phyloP scores from a whole-genome alignment of 2,888 invertebrate genomes.

The Beris morrisii region DNA sequence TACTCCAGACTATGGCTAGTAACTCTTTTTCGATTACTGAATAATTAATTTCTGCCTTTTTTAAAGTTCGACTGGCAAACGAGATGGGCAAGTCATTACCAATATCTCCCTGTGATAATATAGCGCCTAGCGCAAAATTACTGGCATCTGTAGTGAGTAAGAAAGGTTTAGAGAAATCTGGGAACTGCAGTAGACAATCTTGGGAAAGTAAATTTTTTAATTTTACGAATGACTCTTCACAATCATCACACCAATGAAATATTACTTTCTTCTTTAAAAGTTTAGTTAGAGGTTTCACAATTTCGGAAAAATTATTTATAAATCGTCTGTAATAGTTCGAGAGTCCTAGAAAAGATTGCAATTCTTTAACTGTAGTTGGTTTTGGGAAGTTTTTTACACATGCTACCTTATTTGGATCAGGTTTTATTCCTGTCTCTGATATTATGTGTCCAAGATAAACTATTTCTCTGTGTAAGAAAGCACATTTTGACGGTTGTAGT shows the following conservation, averaged over 20 bases:
- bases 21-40: neutral
- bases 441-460: conserved; percentile 43
- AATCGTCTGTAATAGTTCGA: conserved; percentile 51
- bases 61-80: conserved; percentile 43
- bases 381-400: conserved; percentile 41
- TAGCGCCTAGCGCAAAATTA: no score
- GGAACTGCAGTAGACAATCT: neutral
- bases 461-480: conserved; percentile 41
- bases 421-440: conserved; percentile 43
- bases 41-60: conserved; percentile 34
- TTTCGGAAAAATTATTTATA: conserved; percentile 41
- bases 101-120: no score
- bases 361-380: conserved; percentile 40
- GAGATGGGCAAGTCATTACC: conserved; percentile 37
- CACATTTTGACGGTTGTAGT: conserved; percentile 42
- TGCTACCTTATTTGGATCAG: conserved; percentile 43
- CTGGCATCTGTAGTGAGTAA: conserved; percentile 16
- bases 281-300: conserved; percentile 6
- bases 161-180: neutral
- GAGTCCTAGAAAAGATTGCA: conserved; percentile 43
- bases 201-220: neutral
- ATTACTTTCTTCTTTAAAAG: conserved; percentile 3
- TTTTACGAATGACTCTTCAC: neutral
- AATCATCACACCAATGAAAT: conserved; percentile 11
- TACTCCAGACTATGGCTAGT: neutral